These are phyloP conservation scores for Quadroppia sp. DNA, from an alignment of 2,888 invertebrate species.

Conservation along the genomic window DNA sequence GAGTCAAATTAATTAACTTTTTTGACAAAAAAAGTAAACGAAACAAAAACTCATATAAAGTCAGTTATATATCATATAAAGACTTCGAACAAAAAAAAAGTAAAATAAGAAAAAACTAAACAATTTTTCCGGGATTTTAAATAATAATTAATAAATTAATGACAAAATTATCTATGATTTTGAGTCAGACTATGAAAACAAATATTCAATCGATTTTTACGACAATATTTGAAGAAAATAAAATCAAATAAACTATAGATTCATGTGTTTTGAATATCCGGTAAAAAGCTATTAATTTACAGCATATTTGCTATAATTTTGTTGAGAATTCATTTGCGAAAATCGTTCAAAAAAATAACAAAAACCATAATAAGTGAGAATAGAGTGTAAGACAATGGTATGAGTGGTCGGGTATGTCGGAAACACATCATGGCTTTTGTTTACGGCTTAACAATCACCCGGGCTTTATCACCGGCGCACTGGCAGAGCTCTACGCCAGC, in stretches of 20 bases:
- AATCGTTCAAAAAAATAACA: neutral
- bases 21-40: neutral
- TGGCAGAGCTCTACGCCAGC: neutral
- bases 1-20: too few species aligned
- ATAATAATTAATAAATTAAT: neutral
- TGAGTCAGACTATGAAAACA: neutral
- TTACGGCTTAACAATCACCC: constrained; percentile 26
- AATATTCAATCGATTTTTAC: neutral
- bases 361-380: neutral
- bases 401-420: neutral
- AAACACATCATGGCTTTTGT: neutral
- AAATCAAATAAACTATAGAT: neutral
- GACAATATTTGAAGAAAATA: neutral
- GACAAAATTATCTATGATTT: neutral
- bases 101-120: neutral
- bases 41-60: neutral
- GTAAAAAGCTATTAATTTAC: constrained; percentile 23
- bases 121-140: neutral
- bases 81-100: too few species aligned
- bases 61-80: too few species aligned
- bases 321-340: neutral
- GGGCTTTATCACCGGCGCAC: neutral
- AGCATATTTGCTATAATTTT: constrained; percentile 9
- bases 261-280: constrained; percentile 1
- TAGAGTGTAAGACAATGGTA: neutral